These are phyloP conservation scores for Sesamia nonagrioides DNA, from an alignment of 1,140 invertebrate genomes.

Conservation along the genomic window DNA sequence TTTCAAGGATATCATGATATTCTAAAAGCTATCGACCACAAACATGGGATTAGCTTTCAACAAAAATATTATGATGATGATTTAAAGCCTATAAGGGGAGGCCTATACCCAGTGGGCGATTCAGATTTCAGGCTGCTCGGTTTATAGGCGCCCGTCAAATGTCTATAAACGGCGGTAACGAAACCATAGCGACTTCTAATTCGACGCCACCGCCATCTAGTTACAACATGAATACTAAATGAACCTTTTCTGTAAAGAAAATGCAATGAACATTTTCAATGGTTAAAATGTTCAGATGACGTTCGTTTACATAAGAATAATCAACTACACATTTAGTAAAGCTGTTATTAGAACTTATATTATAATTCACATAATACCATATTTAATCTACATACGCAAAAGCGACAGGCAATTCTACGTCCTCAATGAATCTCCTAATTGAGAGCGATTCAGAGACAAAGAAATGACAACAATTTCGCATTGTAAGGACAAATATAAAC, in stretches of 20 bases:
- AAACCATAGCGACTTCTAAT: constrained; percentile 35
- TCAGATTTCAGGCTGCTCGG: constrained; percentile 7
- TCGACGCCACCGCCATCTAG: constrained; percentile 26
- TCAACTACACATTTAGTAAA: neutral
- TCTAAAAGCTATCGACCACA: constrained; percentile 3
- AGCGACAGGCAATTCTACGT: neutral
- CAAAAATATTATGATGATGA: constrained; percentile 31
- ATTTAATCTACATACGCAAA: neutral
- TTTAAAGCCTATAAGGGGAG: constrained; percentile 27
- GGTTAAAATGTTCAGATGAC: too few relatives aligned
- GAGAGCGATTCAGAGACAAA: constrained; percentile 19
- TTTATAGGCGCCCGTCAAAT: neutral
- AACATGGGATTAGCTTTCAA: constrained; percentile 6
- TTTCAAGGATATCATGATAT: too few relatives aligned
- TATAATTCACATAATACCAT: neutral
- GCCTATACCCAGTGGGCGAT: constrained; percentile 34
- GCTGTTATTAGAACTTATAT: too few relatives aligned
- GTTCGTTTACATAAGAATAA: too few relatives aligned
- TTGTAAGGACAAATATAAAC: constrained; percentile 1
- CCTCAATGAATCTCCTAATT: constrained; percentile 16
- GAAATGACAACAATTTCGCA: neutral
- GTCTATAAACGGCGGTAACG: neutral
- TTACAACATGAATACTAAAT: neutral
- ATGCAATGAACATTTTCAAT: neutral
- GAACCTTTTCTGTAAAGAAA: neutral